Base-by-base conservation (phyloP, 2,113 vertebrate species). In the Pteronura brasiliensis region DNA sequence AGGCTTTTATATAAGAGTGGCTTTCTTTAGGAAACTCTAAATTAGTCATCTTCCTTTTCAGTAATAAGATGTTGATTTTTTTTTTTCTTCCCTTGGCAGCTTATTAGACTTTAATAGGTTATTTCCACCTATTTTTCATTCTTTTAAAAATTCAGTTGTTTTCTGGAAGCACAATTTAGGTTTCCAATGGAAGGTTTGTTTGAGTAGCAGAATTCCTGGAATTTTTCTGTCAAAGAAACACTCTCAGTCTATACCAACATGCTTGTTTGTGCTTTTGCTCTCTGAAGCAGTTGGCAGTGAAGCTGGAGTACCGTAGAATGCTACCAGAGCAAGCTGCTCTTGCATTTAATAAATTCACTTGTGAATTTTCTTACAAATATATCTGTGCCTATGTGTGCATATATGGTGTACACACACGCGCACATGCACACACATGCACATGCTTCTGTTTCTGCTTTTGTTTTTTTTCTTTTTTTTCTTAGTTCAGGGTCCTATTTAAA, bases 161-260 rank as follows among this genome's bases (percentile, higher is more conserved):
- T 96, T 95, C 83, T 74, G 79, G 69, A 92, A 93, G 59, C 44
- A 63, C 81, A 89, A 65, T 88, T 91, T 82, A 83, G 39, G 36
- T 92, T 90, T 71, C 93, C 77, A 97, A 55, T 86, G 36, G 82
- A 69, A 90, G n/a, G 3, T 89, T 88, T 88, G 80, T 93, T 90
- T 87, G 90, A 93, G 76, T 63, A 96, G 74, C 61, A 93, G 92
- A 92, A 96, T 97, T 96, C 72, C 79, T 96, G 47, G 44, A 12
- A 74, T 95, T 90, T 59, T 94, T 81, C 61, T n/a, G 71, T 88
- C 39, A 92, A 93, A 97, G 90, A 93, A 88, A 81, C 55, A 52
- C 52, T 89, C 59, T 86, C 89, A 52, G 61, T 90, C 47, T 72
- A 11, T 25, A 84, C 65, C 47, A 93, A 81, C 82, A 44, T 21